A percentile compares a stretch with the other conserved stretches of the same genome.
phyloP scores from a whole-genome alignment of 2,888 invertebrate species.

The Euplagia quadripunctaria region DNA sequence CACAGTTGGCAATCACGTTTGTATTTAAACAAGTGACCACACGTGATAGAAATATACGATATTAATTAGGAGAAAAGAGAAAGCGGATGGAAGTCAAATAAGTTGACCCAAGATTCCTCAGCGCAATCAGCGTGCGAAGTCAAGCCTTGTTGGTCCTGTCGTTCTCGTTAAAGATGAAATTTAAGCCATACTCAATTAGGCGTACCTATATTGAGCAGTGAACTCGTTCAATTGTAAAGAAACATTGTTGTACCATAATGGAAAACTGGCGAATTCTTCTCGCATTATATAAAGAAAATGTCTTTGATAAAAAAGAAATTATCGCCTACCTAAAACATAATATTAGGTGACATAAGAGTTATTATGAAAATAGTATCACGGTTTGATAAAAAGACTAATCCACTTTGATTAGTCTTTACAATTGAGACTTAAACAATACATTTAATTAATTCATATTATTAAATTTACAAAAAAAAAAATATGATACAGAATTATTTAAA shows the following conservation, averaged over 20 bases:
- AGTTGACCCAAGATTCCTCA: slow-evolving; percentile 80
- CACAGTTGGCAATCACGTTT: slow-evolving; percentile 56
- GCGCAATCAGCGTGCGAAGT: slow-evolving; percentile 85
- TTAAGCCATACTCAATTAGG: slow-evolving; percentile 77
- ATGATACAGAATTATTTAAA: too few species aligned
- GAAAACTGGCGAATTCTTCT: background rate
- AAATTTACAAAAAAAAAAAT: too few species aligned
- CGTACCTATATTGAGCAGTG: slow-evolving; percentile 66
- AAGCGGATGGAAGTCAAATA: slow-evolving; percentile 70
- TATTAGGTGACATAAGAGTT: too few species aligned
- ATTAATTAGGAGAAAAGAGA: slow-evolving; percentile 58
- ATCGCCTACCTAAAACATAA: too few species aligned
- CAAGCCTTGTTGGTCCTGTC: slow-evolving; percentile 73
- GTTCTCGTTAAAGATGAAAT: slow-evolving; percentile 74
- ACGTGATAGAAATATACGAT: slow-evolving; percentile 49
- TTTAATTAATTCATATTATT: too few species aligned
- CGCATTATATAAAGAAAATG: background rate
- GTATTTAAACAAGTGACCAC: slow-evolving; percentile 46
- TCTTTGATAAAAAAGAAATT: too few species aligned
- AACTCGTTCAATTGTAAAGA: slow-evolving; percentile 54
- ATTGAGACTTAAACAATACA: too few species aligned
- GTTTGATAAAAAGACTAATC: too few species aligned
- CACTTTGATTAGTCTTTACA: too few species aligned
- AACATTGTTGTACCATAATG: slow-evolving; percentile 17
- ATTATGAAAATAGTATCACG: too few species aligned